These are phyloP conservation scores for Calliopum simillimum DNA, from an alignment of 2,888 invertebrate genomes.

Conservation along the genomic window DNA sequence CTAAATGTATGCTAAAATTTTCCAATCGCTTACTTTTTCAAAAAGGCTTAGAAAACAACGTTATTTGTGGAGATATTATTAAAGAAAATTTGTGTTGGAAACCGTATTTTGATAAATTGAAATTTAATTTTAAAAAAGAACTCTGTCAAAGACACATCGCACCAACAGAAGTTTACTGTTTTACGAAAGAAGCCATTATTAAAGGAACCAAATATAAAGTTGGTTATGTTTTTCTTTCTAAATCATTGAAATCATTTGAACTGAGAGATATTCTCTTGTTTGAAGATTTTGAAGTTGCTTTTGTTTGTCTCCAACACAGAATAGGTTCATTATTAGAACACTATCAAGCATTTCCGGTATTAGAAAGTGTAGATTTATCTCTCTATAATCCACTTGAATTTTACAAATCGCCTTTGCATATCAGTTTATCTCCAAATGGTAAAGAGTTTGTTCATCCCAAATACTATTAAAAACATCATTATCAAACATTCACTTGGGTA, in stretches of 20 bases:
- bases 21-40: slow-evolving; percentile 30
- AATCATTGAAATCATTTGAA: slow-evolving; percentile 14
- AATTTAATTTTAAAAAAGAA: neutral
- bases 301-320: slow-evolving; percentile 18
- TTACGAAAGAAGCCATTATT: slow-evolving; percentile 1
- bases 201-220: slow-evolving; percentile 25
- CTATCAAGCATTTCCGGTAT: slow-evolving; percentile 18
- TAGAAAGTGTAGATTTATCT: slow-evolving; percentile 7
- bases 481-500: no score
- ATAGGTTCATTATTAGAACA: slow-evolving; percentile 14
- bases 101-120: neutral
- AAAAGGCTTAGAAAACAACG: slow-evolving; percentile 20
- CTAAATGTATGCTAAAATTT: slow-evolving; percentile 35
- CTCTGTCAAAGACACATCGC: neutral
- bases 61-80: neutral
- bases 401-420: neutral
- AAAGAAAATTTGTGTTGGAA: slow-evolving; percentile 6
- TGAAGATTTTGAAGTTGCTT: neutral
- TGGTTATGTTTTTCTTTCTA: slow-evolving; percentile 24
- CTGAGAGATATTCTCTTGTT: slow-evolving; percentile 19
- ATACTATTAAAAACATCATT: slow-evolving; percentile 4
- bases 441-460: neutral
- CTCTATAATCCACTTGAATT: neutral
- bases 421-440: neutral
- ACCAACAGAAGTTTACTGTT: slow-evolving; percentile 1